Percentiles rank a stretch among this genome's conserved stretches.
Evolutionary conservation across 2,797 vertebrate species (phyloP).

Genomic region (Rhinichthys osculus): DNA sequence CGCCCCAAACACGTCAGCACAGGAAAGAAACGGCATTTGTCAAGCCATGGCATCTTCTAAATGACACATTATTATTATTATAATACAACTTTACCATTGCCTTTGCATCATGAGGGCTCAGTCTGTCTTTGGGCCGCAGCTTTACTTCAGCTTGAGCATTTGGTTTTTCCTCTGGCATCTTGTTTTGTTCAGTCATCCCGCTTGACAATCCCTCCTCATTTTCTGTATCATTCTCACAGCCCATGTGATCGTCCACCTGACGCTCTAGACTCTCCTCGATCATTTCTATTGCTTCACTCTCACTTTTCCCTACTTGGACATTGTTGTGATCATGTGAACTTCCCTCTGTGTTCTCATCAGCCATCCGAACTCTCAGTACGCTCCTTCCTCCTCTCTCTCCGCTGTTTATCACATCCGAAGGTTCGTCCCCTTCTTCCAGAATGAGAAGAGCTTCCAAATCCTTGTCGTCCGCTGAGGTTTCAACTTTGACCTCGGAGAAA

Average conservation of each 20-base stretch:
- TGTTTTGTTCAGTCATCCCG: neutral
- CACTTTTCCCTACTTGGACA: slow-evolving; percentile 6
- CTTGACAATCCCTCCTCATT: slow-evolving; percentile 27
- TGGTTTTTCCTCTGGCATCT: slow-evolving; percentile 16
- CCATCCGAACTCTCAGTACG: slow-evolving; percentile 45
- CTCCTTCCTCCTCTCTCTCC: slow-evolving; percentile 57
- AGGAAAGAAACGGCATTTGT: neutral
- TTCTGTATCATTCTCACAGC: neutral
- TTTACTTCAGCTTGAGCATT: slow-evolving; percentile 59
- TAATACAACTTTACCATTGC: slow-evolving; percentile 70
- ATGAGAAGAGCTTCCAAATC: slow-evolving; percentile 72
- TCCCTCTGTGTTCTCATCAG: slow-evolving; percentile 37
- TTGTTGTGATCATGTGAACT: slow-evolving; percentile 56
- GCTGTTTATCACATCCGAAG: slow-evolving; percentile 45
- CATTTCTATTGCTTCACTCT: slow-evolving; percentile 17
- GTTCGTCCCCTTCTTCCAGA: slow-evolving; percentile 70
- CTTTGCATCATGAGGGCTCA: slow-evolving; percentile 64
- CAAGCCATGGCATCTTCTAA: neutral
- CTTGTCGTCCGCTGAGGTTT: slow-evolving; percentile 67
- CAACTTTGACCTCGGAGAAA: slow-evolving; percentile 61
- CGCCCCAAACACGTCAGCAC: slow-evolving; percentile 3
- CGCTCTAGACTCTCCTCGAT: slow-evolving; percentile 57
- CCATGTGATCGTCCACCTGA: slow-evolving; percentile 42
- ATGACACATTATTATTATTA: neutral
- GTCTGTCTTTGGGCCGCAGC: slow-evolving; percentile 54